Base-by-base conservation (phyloP, 1,140 invertebrate species). In the Acromyrmex echinatior region DNA sequence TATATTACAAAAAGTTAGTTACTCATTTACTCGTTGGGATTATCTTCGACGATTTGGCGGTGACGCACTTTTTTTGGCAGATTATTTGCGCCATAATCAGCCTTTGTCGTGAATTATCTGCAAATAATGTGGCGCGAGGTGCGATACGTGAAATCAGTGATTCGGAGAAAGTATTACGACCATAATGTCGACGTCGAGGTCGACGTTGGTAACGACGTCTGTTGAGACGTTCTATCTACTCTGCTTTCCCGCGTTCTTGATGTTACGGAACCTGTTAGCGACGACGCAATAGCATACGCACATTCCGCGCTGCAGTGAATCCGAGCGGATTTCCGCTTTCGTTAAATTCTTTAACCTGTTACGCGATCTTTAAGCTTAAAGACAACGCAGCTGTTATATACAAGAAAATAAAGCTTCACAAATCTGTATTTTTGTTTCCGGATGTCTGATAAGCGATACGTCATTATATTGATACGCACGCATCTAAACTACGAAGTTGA, bases 291-390 rank as follows among this genome's bases (percentile, higher is more conserved):
- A 28, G n/a, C 39, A 60, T 18, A 35, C 45, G 39, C 39, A 49
- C 82, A 84, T 51, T 87, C 87, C 28, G n/a, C 18, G 28, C 16
- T 31, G 68, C 25, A 12, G 68, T n/a, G 68, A 31, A 60, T 74
- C 16, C 66, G 35, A 51, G n/a, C 16, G 39, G 86, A 84, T 84
- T 79, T 89, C 73, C 84, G 35, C 31, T 31, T 81, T 49, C 65
- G n/a, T 68, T 84, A 56, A 82, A 63, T 87, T 87, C 82, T 80
- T 62, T 70, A 85, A 90, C 89, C 86, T 90, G 88, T 90, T 90
- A 86, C 86, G 12, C 78, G 65, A 39, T 63, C 4, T 35, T 28
- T 86, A 68, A 80, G 70, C 62, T 71, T 65, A 16, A 28, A 18
- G 80, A 65, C 2, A 74, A 35, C n/a, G 5, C 39, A 18, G 21